These are phyloP conservation scores for Drosophila engyochracea DNA, from an alignment of 2,888 invertebrate genomes.

Conservation along the genomic window DNA sequence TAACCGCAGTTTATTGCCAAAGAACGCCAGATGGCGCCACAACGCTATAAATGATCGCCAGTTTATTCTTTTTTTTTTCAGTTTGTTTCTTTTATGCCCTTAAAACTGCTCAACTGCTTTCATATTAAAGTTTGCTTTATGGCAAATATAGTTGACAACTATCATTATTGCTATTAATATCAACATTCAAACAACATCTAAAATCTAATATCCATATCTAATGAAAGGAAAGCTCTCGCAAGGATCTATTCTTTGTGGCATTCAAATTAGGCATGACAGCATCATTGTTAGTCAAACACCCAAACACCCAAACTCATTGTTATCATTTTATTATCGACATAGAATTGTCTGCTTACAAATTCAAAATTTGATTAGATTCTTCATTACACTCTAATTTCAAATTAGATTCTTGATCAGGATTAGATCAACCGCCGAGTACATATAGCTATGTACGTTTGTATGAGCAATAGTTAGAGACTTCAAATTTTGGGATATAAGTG, in stretches of 20 bases:
- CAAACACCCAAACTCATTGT: neutral
- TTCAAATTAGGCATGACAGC: no score
- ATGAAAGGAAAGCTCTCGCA: neutral
- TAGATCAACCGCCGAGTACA: neutral
- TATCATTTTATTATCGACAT: no score
- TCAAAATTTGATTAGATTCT: neutral
- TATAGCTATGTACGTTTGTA: no score
- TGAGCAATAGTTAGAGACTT: neutral
- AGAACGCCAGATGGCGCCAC: slow-evolving; percentile 53
- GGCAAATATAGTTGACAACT: neutral
- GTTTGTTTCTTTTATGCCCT: neutral
- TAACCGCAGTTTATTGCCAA: slow-evolving; percentile 39
- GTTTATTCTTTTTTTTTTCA: neutral
- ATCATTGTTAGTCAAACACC: no score
- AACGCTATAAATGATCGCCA: neutral
- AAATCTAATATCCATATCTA: neutral
- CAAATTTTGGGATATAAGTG: neutral
- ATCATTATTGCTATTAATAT: neutral
- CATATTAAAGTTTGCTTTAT: neutral
- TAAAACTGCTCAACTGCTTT: neutral
- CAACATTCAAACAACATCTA: neutral
- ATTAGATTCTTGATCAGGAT: neutral
- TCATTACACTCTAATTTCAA: neutral
- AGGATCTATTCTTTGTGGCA: rapidly evolving
- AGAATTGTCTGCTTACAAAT: no score